Percentiles rank a stretch among this genome's conserved stretches.
Conservation (phyloP, 2,797 vertebrate species). For the Onychomys arenicola region DNA sequence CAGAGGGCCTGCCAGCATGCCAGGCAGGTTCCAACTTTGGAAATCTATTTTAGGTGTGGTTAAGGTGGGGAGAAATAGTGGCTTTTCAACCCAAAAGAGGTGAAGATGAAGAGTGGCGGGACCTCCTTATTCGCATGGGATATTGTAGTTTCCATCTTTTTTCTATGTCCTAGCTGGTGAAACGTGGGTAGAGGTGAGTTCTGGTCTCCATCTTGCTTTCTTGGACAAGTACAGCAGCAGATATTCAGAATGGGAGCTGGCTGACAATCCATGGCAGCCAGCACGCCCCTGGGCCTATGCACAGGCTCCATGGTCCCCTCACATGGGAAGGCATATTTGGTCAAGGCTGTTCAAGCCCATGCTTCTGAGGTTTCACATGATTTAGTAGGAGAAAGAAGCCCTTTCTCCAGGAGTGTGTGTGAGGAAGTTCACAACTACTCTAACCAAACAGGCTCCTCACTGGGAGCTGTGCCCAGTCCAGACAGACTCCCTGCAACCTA, state of each 20-base stretch:
- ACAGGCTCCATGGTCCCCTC: too few relatives aligned
- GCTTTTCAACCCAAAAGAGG: not conserved
- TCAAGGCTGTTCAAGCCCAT: constrained; percentile 76
- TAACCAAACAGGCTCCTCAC: not conserved
- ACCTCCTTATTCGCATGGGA: not conserved
- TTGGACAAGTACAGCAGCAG: constrained; percentile 60
- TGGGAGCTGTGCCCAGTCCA: constrained; percentile 32
- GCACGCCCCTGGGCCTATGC: too few relatives aligned
- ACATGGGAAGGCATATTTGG: constrained; percentile 62
- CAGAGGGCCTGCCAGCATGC: not conserved
- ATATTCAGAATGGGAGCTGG: constrained; percentile 36
- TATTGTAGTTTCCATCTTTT: constrained; percentile 2
- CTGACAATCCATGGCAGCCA: not conserved
- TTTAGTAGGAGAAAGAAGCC: constrained; percentile 73
- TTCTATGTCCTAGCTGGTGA: not conserved
- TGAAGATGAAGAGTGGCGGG: not conserved
- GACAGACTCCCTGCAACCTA: not conserved
- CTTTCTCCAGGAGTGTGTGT: constrained; percentile 55
- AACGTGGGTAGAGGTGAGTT: not conserved
- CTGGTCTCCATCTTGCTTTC: constrained; percentile 71
- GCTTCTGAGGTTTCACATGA: constrained; percentile 73
- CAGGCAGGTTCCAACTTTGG: not conserved
- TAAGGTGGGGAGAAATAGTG: not conserved
- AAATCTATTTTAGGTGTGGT: not conserved
- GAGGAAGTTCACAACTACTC: constrained; percentile 38